Evolutionary conservation across 2,888 invertebrate genomes (phyloP), one percentile per base, ranked within the genome.

Genomic region (Petrolisthes cinctipes): DNA sequence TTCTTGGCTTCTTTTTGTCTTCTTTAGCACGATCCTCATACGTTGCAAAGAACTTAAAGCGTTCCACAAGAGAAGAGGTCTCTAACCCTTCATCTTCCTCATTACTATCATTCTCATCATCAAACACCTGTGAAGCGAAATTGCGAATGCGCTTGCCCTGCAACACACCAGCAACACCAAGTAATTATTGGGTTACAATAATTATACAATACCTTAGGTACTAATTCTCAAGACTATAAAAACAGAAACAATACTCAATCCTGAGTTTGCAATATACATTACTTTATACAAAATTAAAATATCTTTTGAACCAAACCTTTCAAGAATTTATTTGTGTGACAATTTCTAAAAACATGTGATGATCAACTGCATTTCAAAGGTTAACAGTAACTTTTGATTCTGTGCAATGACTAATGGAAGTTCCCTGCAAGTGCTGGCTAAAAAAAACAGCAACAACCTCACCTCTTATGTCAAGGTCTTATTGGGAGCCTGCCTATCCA

Each of bases 31-130:
- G 95, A 82, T 96, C 96, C 92, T 94, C 95, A 94, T 96, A 97
- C 0, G 95, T 96, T 94, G 97, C 97, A 94, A 97, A 97, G 94
- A 97, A 97, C 93, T 96, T 96, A 94, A 97, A 98, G 92, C 96
- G 95, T 92, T 85, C 79, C 23, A 75, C 75, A 54, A 89, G 57
- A 51, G 85, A 57, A 56, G 83, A 83, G n/a, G 78, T 20, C 51
- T 66, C 79, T 78, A 53, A 76, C 3, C 61, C 86, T 75, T 68
- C 85, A 6, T 85, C 85, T 56, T 83, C 86, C 23, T 86, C 82
- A 78, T 75, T 54, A 17, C 57, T 76, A 51, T 71, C 75, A 57
- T 51, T 78, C 20, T 86, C 86, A 37, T 83, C 86, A 73, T 84
- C 81, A 76, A 56, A 73, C 56, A 84, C 66, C 84, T 81, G 80